A percentile compares a stretch with the other conserved stretches of the same genome.
Conservation (phyloP, 2,797 vertebrate genomes). For the Sternarchorhynchus goeldii region DNA sequence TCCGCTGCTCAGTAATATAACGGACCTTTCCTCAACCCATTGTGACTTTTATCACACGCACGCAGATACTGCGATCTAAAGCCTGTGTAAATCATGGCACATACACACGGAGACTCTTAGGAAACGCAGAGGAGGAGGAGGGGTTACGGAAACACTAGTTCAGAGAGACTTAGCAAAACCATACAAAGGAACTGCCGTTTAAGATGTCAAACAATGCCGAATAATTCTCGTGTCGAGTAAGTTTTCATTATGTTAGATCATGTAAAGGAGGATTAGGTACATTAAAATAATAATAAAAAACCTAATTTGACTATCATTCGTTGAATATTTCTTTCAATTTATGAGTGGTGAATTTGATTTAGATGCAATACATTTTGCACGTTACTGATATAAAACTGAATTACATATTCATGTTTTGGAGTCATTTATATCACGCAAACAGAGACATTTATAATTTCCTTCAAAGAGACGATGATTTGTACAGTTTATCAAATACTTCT, state of each 20-base stretch:
- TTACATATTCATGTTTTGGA: no score
- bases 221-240: background rate
- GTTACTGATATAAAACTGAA: no score
- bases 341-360: no score
- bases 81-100: constrained; percentile 9
- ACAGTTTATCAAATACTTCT: no score
- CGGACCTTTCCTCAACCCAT: constrained; percentile 3
- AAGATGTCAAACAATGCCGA: background rate
- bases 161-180: background rate
- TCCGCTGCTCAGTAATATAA: background rate
- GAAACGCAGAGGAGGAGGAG: constrained; percentile 2
- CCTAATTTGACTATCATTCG: background rate
- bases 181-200: background rate
- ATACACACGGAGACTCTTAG: constrained; percentile 7
- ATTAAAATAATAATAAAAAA: background rate
- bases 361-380: no score
- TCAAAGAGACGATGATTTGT: no score
- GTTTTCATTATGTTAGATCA: background rate
- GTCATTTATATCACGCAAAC: no score
- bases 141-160: background rate
- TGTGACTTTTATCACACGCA: constrained; percentile 18
- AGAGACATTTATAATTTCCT: no score
- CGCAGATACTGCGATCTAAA: constrained; percentile 30
- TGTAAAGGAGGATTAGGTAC: background rate
- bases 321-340: background rate